Evolutionary conservation across 1,140 invertebrate genomes (phyloP).

Genomic region (Euwallacea similis): DNA sequence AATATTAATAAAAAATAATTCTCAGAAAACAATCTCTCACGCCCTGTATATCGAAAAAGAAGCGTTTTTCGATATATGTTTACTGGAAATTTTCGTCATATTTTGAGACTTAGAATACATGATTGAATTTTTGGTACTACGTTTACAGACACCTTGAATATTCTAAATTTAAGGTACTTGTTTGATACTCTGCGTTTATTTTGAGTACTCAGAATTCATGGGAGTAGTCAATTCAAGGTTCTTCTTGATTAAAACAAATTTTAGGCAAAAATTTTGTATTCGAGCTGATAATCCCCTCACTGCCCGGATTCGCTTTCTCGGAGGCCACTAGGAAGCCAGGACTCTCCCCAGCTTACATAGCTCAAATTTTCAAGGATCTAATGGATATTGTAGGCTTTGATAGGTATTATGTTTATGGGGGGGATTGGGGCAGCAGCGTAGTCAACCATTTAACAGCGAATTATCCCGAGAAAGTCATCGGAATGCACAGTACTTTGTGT

Average conservation of each 20-base stretch:
- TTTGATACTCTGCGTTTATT: too few relatives aligned
- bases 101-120: not conserved
- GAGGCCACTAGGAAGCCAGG: conserved; percentile 66
- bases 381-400: conserved; percentile 78
- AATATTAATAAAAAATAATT: too few relatives aligned
- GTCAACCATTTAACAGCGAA: conserved; percentile 61
- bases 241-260: not conserved
- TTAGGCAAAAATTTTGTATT: conserved; percentile 55
- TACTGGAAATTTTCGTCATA: not conserved
- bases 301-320: conserved; percentile 76
- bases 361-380: conserved; percentile 75
- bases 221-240: too few relatives aligned
- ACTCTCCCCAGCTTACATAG: conserved; percentile 64
- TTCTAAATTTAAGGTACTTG: too few relatives aligned
- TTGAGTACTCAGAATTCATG: too few relatives aligned
- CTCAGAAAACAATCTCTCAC: too few relatives aligned
- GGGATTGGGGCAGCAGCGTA: conserved; percentile 16
- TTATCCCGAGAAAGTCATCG: conserved; percentile 71
- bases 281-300: conserved; percentile 74
- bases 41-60: too few relatives aligned
- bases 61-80: too few relatives aligned
- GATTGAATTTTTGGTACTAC: too few relatives aligned
- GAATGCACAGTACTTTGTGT: conserved; percentile 70
- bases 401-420: conserved; percentile 73
- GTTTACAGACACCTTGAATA: too few relatives aligned